Conservation (phyloP, 1,140 invertebrate genomes). For the Drosophila ambigua region DNA sequence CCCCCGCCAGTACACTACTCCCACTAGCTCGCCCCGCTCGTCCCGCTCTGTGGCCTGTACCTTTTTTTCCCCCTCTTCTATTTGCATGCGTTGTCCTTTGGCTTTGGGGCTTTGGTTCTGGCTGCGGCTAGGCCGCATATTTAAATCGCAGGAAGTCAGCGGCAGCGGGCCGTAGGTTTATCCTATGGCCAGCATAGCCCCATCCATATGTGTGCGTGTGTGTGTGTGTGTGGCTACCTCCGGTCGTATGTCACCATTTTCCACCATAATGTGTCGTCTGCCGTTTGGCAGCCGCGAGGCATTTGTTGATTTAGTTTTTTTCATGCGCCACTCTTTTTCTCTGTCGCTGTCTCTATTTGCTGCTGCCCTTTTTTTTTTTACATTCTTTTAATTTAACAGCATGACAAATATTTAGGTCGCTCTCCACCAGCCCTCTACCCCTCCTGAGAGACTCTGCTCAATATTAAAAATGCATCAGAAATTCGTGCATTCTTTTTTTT, state of each 20-base stretch:
- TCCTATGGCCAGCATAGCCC: conserved; percentile 31
- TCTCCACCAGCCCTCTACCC: neutral
- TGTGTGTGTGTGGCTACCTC: conserved; percentile 60
- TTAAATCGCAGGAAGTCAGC: conserved; percentile 76
- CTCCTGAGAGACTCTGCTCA: conserved; percentile 4
- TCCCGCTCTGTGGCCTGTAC: no score
- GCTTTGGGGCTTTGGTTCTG: conserved; percentile 35
- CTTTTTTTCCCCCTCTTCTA: conserved; percentile 10
- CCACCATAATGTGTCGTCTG: conserved; percentile 55
- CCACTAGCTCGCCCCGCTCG: neutral
- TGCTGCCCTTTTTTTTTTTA: conserved; percentile 13
- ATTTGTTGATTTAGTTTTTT: conserved; percentile 71
- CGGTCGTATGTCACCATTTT: conserved; percentile 79
- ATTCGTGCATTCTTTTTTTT: conserved; percentile 37
- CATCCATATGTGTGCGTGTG: conserved; percentile 8
- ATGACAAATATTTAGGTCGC: conserved; percentile 75
- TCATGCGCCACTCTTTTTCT: neutral
- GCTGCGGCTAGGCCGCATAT: conserved; percentile 61
- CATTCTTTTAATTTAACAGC: conserved; percentile 66
- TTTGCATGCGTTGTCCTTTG: conserved; percentile 69
- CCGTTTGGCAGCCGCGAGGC: conserved; percentile 41
- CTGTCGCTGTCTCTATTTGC: conserved; percentile 6
- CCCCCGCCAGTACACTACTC: neutral
- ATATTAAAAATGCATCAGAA: conserved; percentile 71
- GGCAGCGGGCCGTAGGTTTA: conserved; percentile 57